Conservation (phyloP, 2,797 vertebrate genomes). For the Tragopan temminckii region DNA sequence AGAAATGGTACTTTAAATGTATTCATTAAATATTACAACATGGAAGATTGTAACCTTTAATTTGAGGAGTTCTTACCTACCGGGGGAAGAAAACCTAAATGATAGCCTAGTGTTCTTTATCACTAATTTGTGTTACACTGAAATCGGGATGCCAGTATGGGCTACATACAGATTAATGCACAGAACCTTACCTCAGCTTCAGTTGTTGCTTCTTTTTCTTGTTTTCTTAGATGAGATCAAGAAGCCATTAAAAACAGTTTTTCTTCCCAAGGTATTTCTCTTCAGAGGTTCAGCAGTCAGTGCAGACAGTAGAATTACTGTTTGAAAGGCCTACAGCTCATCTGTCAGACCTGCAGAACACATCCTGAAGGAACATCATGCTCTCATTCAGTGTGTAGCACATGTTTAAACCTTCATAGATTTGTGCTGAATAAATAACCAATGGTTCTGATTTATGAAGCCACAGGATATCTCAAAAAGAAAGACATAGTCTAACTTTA, state of each 20-base stretch:
- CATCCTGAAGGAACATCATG: neutral
- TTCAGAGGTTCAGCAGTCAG: neutral
- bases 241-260: neutral
- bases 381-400: neutral
- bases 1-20: neutral
- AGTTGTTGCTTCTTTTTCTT: neutral
- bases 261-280: neutral
- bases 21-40: constrained; percentile 23
- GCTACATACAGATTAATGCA: neutral
- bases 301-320: neutral
- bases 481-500: neutral
- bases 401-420: neutral
- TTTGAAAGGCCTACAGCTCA: neutral
- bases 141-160: neutral
- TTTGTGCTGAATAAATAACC: neutral
- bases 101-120: neutral
- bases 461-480: neutral
- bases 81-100: neutral
- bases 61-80: neutral
- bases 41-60: neutral
- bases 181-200: neutral
- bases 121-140: neutral
- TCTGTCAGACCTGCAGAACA: neutral
- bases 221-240: neutral
- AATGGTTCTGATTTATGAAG: neutral